phyloP scores from a whole-genome alignment of 1,140 invertebrate species.

The Helicoverpa zea region DNA sequence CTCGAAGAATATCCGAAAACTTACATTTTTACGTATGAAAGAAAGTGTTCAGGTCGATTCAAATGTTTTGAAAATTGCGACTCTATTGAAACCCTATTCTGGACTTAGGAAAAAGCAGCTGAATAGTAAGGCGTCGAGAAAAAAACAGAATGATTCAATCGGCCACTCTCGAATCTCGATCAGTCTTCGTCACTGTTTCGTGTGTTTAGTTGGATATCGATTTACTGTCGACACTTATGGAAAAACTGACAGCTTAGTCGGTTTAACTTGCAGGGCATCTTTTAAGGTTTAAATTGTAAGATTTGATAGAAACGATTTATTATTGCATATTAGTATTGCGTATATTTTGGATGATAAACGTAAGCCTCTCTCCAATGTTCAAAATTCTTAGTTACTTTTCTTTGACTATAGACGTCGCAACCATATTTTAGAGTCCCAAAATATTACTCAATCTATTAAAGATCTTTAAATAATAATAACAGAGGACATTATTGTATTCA shows the following conservation, averaged over 20 bases:
- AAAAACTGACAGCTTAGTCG: constrained; percentile 34
- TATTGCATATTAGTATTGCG: too few species aligned
- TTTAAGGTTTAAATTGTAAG: background rate
- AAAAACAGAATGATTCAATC: constrained; percentile 80
- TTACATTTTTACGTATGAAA: too few species aligned
- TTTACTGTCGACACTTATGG: constrained; percentile 51
- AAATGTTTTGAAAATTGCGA: background rate
- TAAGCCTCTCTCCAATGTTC: too few species aligned
- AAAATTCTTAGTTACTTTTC: too few species aligned
- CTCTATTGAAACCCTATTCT: constrained; percentile 45
- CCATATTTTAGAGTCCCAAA: too few species aligned
- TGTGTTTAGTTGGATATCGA: constrained; percentile 54
- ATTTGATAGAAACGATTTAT: background rate
- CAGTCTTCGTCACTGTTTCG: constrained; percentile 68
- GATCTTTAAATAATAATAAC: too few species aligned
- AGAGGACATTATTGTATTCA: constrained; percentile 26
- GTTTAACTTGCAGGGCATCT: background rate
- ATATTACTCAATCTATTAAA: too few species aligned
- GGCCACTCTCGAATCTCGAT: constrained; percentile 66
- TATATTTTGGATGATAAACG: too few species aligned
- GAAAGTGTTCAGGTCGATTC: too few species aligned
- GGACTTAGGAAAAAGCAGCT: constrained; percentile 61
- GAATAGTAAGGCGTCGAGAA: constrained; percentile 64
- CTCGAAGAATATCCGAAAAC: too few species aligned
- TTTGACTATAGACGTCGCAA: too few species aligned